These are phyloP conservation scores for Muscidifurax raptorellus DNA, from an alignment of 1,140 invertebrate genomes.

Conservation along the genomic window DNA sequence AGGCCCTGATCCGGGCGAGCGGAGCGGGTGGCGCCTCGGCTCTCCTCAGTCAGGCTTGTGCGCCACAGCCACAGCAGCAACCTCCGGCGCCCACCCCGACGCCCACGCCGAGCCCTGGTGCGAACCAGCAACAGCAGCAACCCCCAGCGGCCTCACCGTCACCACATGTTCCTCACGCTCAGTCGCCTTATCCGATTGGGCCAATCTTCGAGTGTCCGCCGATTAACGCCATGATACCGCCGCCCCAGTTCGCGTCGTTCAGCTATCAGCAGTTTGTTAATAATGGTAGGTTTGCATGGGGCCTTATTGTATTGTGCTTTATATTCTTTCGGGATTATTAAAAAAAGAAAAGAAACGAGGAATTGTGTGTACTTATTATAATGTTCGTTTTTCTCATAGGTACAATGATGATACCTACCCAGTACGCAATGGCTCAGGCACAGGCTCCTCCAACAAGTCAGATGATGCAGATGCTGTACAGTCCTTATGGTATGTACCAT, in stretches of 20 bases:
- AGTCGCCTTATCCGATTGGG: conserved; percentile 54
- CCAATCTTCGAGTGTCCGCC: conserved; percentile 70
- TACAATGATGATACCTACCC: conserved; percentile 75
- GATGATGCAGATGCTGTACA: conserved; percentile 77
- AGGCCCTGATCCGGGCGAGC: conserved; percentile 81
- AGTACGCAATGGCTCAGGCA: conserved; percentile 73
- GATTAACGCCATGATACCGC: conserved; percentile 69
- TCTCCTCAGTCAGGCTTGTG: conserved; percentile 19
- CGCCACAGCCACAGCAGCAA: conserved; percentile 49
- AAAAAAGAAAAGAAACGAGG: neutral
- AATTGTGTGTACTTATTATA: neutral
- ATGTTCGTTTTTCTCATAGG: neutral
- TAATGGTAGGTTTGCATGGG: conserved; percentile 63
- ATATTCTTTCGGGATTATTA: neutral
- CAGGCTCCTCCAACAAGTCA: conserved; percentile 73
- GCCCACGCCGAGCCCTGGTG: conserved; percentile 37
- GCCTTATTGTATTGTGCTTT: neutral
- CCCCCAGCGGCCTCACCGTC: conserved; percentile 20
- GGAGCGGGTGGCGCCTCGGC: conserved; percentile 62
- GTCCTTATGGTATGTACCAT: conserved; percentile 76
- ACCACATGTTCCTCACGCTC: conserved; percentile 49
- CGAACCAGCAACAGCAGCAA: neutral
- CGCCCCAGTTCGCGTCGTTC: conserved; percentile 74
- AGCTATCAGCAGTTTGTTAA: conserved; percentile 79
- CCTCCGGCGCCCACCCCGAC: conserved; percentile 47